Evolutionary conservation across 1,140 invertebrate genomes (phyloP).

Genomic region (Euura lappo): DNA sequence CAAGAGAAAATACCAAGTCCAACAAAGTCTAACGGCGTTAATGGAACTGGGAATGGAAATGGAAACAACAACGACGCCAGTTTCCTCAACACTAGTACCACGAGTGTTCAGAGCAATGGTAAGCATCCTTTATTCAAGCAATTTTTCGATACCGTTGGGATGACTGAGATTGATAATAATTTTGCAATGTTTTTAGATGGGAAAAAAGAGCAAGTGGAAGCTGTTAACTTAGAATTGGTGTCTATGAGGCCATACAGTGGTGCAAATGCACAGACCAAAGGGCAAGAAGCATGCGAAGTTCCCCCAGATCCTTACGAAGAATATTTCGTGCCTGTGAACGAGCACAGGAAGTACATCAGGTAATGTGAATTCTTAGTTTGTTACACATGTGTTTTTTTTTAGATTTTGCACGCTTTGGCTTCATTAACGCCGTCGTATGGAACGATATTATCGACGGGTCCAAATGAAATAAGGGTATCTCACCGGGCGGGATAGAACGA

Average conservation of each 20-base stretch:
- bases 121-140: conserved; percentile 21
- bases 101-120: conserved; percentile 53
- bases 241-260: conserved; percentile 74
- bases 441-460: no score
- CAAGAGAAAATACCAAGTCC: conserved; percentile 41
- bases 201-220: conserved; percentile 67
- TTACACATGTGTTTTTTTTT: conserved; percentile 7
- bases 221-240: conserved; percentile 80
- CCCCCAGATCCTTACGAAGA: conserved; percentile 76
- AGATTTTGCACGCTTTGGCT: background rate
- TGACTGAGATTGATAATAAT: background rate
- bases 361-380: conserved; percentile 50
- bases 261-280: conserved; percentile 70
- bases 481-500: no score
- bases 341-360: conserved; percentile 85
- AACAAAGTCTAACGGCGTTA: conserved; percentile 51
- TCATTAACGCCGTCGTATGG: background rate
- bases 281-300: conserved; percentile 72
- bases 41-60: conserved; percentile 52
- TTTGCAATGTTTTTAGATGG: conserved; percentile 27
- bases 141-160: background rate
- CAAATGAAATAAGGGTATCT: no score
- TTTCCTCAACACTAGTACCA: conserved; percentile 54
- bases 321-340: conserved; percentile 84
- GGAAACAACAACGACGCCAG: conserved; percentile 57